phyloP scores from a whole-genome alignment of 2,797 vertebrate species.

The Myiothlypis coronata region DNA sequence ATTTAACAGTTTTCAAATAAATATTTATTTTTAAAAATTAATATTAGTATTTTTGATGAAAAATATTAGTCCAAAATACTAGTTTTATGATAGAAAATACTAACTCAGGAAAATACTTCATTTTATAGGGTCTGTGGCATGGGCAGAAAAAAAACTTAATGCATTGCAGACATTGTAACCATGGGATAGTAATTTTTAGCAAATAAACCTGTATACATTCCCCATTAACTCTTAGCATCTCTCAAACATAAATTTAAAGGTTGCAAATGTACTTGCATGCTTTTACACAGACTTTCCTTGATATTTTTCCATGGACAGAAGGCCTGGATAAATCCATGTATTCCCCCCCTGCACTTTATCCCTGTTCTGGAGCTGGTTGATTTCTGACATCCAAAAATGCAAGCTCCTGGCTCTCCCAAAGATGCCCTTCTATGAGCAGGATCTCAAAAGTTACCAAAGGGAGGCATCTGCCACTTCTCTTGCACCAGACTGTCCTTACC shows the following conservation, averaged over 20 bases:
- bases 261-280: rapidly evolving
- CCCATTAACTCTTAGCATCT: not conserved
- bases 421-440: not conserved
- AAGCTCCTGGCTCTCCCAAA: not conserved
- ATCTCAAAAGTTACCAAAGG: not conserved
- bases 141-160: not conserved
- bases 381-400: not conserved
- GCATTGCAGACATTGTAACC: not conserved
- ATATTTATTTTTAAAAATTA: not conserved
- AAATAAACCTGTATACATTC: not conserved
- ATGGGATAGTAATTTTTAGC: not conserved
- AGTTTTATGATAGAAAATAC: not conserved
- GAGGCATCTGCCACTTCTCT: not conserved
- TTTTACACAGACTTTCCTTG: not conserved
- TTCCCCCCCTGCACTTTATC: not conserved
- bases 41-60: not conserved
- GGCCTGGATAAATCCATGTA: not conserved
- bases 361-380: not conserved
- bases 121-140: not conserved
- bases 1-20: not conserved
- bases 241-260: not conserved
- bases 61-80: not conserved
- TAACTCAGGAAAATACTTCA: not conserved
- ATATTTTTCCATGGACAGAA: not conserved
- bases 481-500: not conserved